Evolutionary conservation across 1,140 invertebrate species (phyloP).

Genomic region (Microplitis demolitor): DNA sequence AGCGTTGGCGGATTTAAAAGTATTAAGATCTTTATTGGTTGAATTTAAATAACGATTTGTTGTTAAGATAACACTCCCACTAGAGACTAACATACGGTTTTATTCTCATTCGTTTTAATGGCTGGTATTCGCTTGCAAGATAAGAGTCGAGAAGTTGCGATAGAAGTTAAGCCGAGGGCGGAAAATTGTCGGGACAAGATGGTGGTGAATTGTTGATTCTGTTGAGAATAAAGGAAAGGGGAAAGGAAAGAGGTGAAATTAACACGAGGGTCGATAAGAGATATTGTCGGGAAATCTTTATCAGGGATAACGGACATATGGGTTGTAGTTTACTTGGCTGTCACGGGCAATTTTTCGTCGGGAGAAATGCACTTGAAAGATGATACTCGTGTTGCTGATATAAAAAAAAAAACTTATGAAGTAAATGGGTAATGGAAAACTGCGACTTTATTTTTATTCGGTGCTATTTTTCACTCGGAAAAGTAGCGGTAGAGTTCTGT

Average conservation of each 20-base stretch:
- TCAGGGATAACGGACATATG: not conserved
- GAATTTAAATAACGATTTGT: too few relatives aligned
- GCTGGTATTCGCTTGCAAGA: not conserved
- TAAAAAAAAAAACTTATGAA: too few relatives aligned
- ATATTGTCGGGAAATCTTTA: not conserved
- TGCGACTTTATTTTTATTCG: not conserved
- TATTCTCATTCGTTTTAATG: constrained; percentile 11
- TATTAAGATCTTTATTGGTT: not conserved
- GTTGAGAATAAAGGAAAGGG: not conserved
- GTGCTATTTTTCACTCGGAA: constrained; percentile 40
- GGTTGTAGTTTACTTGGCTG: not conserved
- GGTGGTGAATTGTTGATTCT: not conserved
- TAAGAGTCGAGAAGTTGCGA: not conserved
- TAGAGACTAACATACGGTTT: constrained; percentile 17
- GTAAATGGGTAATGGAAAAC: not conserved
- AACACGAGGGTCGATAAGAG: not conserved
- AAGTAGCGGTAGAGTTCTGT: constrained; percentile 37
- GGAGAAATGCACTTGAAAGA: not conserved
- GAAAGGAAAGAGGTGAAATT: not conserved
- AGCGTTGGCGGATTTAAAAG: too few relatives aligned
- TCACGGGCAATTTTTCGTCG: too few relatives aligned
- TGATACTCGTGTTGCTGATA: not conserved
- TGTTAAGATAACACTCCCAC: not conserved
- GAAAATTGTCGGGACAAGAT: constrained; percentile 4
- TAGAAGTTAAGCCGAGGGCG: constrained; percentile 4